These are phyloP conservation scores for Hycleus phaleratus DNA, from an alignment of 1,140 invertebrate species.

Conservation along the genomic window DNA sequence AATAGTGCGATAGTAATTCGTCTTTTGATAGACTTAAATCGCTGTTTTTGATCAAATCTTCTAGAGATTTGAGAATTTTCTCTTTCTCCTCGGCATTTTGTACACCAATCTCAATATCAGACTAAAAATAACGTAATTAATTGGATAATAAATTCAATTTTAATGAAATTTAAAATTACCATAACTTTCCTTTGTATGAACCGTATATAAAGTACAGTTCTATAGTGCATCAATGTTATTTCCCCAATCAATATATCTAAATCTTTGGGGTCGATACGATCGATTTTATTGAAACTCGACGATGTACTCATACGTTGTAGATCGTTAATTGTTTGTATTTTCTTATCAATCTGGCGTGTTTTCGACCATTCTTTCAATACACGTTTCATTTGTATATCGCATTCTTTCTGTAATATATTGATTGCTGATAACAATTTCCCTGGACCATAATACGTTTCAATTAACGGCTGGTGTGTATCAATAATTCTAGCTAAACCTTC, in stretches of 20 bases:
- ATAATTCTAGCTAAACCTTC: conserved; percentile 83
- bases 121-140: conserved; percentile 43
- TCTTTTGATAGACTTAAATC: conserved; percentile 80
- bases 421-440: conserved; percentile 66
- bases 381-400: conserved; percentile 64
- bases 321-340: conserved; percentile 57
- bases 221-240: conserved; percentile 83
- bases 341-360: conserved; percentile 60
- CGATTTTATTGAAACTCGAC: conserved; percentile 43
- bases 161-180: conserved; percentile 45
- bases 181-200: conserved; percentile 76
- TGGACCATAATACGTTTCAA: conserved; percentile 90
- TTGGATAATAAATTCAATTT: too few relatives aligned
- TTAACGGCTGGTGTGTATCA: conserved; percentile 86
- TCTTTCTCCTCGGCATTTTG: conserved; percentile 48
- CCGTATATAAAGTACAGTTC: conserved; percentile 82
- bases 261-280: conserved; percentile 72
- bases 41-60: conserved; percentile 65
- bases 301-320: conserved; percentile 41
- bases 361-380: conserved; percentile 73
- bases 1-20: conserved; percentile 83
- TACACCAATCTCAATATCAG: conserved; percentile 60
- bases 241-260: conserved; percentile 85
- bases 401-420: conserved; percentile 74
- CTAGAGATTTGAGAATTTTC: conserved; percentile 52